These are phyloP conservation scores for Zophobas morio DNA, from an alignment of 1,140 invertebrate genomes.

Conservation along the genomic window DNA sequence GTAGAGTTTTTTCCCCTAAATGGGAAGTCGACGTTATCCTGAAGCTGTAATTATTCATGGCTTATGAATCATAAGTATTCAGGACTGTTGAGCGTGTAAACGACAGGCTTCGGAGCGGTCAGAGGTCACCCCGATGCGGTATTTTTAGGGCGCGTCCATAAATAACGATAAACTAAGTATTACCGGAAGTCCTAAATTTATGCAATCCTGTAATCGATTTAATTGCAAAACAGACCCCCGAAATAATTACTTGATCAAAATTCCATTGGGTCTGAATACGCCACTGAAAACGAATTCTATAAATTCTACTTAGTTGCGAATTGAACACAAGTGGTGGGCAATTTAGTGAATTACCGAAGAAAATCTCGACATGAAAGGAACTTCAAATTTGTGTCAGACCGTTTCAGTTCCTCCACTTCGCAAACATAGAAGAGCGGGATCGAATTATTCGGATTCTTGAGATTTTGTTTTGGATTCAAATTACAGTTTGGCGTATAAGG, in stretches of 20 bases:
- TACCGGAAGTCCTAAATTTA: no score
- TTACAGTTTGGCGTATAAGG: slow-evolving; percentile 7
- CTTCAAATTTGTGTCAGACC: slow-evolving; percentile 18
- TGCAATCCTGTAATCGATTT: no score
- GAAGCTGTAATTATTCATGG: slow-evolving; percentile 19
- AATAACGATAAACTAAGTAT: neutral
- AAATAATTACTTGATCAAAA: no score
- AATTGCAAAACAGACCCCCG: no score
- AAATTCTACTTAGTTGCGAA: slow-evolving; percentile 17
- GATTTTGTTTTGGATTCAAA: slow-evolving; percentile 11
- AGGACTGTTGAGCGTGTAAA: slow-evolving; percentile 11
- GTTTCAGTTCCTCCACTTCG: neutral
- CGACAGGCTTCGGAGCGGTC: slow-evolving; percentile 17
- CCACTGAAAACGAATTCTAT: neutral
- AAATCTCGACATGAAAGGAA: slow-evolving; percentile 25
- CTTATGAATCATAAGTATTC: slow-evolving; percentile 39
- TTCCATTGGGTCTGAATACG: neutral
- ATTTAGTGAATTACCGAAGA: slow-evolving; percentile 34
- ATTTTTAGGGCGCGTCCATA: neutral
- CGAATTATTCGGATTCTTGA: slow-evolving; percentile 19
- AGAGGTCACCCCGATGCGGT: neutral
- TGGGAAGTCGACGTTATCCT: slow-evolving; percentile 1
- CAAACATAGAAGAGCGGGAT: slow-evolving; percentile 6
- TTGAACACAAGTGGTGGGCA: slow-evolving; percentile 14
- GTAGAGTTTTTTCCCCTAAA: neutral